phyloP scores from a whole-genome alignment of 1,140 invertebrate genomes.

The Planococcus citri region DNA sequence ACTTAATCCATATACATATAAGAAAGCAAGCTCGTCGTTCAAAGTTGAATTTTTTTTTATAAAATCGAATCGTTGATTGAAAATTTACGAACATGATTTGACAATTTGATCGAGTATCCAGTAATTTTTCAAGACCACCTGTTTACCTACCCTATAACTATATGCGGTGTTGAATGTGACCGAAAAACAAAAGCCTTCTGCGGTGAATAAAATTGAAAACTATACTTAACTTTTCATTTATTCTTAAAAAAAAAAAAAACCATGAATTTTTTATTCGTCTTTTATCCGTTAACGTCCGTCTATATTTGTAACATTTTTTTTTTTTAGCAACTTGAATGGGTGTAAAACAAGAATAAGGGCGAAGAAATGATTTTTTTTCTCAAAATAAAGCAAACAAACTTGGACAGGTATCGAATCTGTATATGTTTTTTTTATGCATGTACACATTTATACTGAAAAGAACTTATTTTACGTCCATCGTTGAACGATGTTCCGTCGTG shows the following conservation, averaged over 20 bases:
- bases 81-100: no score
- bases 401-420: not conserved
- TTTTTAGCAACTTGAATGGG: not conserved
- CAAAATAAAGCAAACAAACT: conserved; percentile 3
- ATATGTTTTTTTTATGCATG: not conserved
- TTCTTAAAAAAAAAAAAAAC: not conserved
- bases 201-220: not conserved
- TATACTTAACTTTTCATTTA: conserved; percentile 4
- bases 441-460: not conserved
- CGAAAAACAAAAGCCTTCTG: not conserved
- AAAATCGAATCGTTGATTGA: no score
- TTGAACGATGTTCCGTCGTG: not conserved
- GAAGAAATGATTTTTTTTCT: not conserved
- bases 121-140: no score
- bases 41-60: no score
- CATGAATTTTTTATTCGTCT: not conserved
- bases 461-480: not conserved
- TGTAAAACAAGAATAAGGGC: not conserved
- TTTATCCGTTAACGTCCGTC: not conserved
- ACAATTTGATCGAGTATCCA: no score
- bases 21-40: no score
- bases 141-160: no score
- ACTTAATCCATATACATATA: no score
- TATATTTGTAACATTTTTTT: not conserved
- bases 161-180: no score